phyloP scores from a whole-genome alignment of 2,888 invertebrate species.

The Conistra vaccinii region DNA sequence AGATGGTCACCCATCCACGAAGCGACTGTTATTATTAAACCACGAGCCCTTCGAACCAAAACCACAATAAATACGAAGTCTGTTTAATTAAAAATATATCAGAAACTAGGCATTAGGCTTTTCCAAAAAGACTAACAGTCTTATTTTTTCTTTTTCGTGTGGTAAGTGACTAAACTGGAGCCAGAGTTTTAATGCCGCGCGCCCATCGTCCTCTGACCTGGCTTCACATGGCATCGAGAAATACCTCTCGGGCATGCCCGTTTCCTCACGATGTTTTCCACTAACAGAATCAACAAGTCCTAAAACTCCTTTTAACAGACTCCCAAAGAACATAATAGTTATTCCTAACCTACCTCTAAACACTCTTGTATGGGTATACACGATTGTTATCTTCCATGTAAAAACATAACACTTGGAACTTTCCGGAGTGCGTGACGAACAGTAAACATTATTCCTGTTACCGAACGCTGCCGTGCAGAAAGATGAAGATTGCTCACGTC shows the following conservation, averaged over 20 bases:
- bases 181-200: no score
- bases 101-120: not conserved
- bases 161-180: no score
- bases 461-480: conserved; percentile 14
- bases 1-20: no score
- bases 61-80: no score
- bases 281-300: not conserved
- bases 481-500: conserved; percentile 66
- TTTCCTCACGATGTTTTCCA: no score
- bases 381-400: conserved; percentile 14
- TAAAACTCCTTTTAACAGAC: not conserved
- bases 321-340: not conserved
- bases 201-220: no score
- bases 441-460: conserved; percentile 51
- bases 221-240: no score
- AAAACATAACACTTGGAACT: conserved; percentile 43
- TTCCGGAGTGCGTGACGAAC: conserved; percentile 44
- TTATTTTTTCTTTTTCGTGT: no score
- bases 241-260: no score
- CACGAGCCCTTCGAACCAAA: no score
- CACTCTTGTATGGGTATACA: not conserved
- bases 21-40: no score
- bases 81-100: no score
- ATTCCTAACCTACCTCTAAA: not conserved
- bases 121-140: not conserved